A percentile compares a stretch with the other conserved stretches of the same genome.
These are phyloP conservation scores for Notarius lentiginosus DNA, from an alignment of 2,113 vertebrate species.

Conservation along the genomic window DNA sequence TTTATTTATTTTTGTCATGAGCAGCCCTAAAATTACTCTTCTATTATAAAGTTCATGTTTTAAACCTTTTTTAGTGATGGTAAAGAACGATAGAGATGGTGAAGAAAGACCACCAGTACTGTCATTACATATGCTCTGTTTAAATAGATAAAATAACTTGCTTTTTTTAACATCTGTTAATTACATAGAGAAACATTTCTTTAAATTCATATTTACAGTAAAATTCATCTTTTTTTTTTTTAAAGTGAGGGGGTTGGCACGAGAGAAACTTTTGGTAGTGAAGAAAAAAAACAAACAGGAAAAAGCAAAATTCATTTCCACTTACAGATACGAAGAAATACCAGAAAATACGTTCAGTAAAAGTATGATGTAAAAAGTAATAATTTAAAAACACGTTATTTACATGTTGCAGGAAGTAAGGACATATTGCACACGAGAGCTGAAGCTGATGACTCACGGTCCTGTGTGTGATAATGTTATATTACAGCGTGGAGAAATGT, in stretches of 20 bases:
- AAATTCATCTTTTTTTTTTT: background rate
- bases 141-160: slow-evolving; percentile 42
- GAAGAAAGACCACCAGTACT: slow-evolving; percentile 27
- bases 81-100: background rate
- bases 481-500: slow-evolving; percentile 24
- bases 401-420: slow-evolving; percentile 21
- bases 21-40: background rate
- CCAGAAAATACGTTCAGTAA: background rate
- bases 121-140: slow-evolving; percentile 1
- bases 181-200: slow-evolving; percentile 36
- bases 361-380: slow-evolving; percentile 39
- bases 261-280: slow-evolving; percentile 28
- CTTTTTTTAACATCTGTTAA: slow-evolving; percentile 26
- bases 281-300: background rate
- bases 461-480: background rate
- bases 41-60: background rate
- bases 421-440: slow-evolving; percentile 42
- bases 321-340: slow-evolving; percentile 40
- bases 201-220: slow-evolving; percentile 38
- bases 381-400: slow-evolving; percentile 37
- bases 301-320: slow-evolving; percentile 20
- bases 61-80: background rate
- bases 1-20: background rate
- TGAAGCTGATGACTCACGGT: slow-evolving; percentile 11
- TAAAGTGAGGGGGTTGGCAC: slow-evolving; percentile 20